Conservation (phyloP, 2,797 vertebrate species). For the Melanogrammus aeglefinus region DNA sequence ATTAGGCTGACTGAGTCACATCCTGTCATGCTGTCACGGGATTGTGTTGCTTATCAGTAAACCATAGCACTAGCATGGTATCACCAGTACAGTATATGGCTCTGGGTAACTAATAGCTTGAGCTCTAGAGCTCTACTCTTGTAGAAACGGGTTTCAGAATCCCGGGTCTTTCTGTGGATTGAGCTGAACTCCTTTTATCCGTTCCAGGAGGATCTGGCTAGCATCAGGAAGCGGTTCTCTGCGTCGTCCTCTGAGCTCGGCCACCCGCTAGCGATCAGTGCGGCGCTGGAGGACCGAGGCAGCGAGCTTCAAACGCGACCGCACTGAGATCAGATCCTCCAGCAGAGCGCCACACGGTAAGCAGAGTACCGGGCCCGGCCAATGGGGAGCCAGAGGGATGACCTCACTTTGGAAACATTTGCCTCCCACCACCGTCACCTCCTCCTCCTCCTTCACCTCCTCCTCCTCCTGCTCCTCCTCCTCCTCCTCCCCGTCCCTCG, state of each 20-base stretch:
- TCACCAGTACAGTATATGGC: neutral
- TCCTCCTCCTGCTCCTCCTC: slow-evolving; percentile 49
- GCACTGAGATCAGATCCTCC: slow-evolving; percentile 71
- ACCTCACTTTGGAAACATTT: slow-evolving; percentile 89
- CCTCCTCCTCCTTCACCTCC: slow-evolving; percentile 55
- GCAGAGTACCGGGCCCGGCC: slow-evolving; percentile 60
- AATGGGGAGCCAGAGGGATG: slow-evolving; percentile 80
- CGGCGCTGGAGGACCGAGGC: slow-evolving; percentile 57
- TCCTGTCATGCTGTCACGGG: neutral
- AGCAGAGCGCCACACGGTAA: slow-evolving; percentile 71
- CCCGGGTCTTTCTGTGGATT: neutral
- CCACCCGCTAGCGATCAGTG: slow-evolving; percentile 66
- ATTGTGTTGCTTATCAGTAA: neutral
- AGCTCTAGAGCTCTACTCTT: neutral
- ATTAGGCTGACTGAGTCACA: neutral
- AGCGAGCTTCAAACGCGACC: slow-evolving; percentile 66
- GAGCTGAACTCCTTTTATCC: slow-evolving; percentile 24
- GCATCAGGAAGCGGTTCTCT: slow-evolving; percentile 52
- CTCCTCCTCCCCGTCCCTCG: slow-evolving; percentile 40
- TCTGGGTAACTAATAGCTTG: neutral
- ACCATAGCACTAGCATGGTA: neutral
- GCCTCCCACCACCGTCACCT: slow-evolving; percentile 63
- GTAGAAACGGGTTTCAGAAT: neutral
- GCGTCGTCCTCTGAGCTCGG: slow-evolving; percentile 40
- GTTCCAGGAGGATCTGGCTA: slow-evolving; percentile 42